Evolutionary conservation across 1,140 invertebrate genomes (phyloP), one percentile per base, ranked within the genome.

Genomic region (Holcopasites calliopsidis): DNA sequence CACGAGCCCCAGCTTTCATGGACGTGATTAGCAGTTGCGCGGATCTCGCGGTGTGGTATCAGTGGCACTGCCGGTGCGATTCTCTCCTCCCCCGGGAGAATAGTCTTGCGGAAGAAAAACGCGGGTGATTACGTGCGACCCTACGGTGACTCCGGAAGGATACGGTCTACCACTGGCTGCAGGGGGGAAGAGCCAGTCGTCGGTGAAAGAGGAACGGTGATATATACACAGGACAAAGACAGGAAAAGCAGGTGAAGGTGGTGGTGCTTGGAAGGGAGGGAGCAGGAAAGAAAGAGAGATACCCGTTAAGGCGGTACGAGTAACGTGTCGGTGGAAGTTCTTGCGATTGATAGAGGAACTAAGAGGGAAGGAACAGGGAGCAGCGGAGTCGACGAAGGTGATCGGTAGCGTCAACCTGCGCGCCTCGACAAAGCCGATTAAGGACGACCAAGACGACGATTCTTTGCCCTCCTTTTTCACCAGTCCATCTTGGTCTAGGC

Each of bases 301-400:
- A 79, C 79, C 83, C 85, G 77, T 86, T 86, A 86, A 85, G 85
- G 83, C 66, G 65, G 79, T 75, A 80, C 71, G 74, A 72, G 69
- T 77, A 81, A 85, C 73, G 69, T 74, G 52, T 70, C 58, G 57
- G 60, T 65, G 78, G 80, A 77, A 57, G 73, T 74, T 83, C 76
- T 84, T 77, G 80, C 71, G 76, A 84, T 84, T 84, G 76, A 84
- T 77, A 83, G 72, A 79, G 44, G 68, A 61, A 54, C 28, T 49
- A 26, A 79, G 64, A 65, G 54, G 33, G 61, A n/a, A 64, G 61
- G 40, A 35, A 71, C 28, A 44, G 70, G 38, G 38, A 47, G 44
- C n/a, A 76, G 55, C 61, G 71, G 74, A 66, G 44, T 69, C 38
- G 50, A 66, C 55, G 82, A 80, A 80, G 75, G 68, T 70, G 74